Percentiles rank a stretch among this genome's conserved stretches.
phyloP scores from a whole-genome alignment of 2,888 invertebrate genomes.

The Malachius bipustulatus region DNA sequence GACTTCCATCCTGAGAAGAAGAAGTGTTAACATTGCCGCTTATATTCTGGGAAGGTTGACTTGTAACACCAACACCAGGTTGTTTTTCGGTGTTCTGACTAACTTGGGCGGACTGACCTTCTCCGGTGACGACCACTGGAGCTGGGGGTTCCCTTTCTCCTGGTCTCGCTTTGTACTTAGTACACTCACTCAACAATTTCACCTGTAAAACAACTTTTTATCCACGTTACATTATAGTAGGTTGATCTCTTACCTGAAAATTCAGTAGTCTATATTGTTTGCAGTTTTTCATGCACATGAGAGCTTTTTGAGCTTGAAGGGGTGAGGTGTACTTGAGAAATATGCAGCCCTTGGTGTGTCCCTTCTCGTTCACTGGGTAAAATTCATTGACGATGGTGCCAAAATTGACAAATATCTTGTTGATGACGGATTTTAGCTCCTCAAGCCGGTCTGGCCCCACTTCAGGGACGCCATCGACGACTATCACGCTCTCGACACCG shows the following conservation, averaged over 20 bases:
- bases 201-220: too few species aligned
- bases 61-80: conserved; percentile 65
- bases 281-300: conserved; percentile 79
- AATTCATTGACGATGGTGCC: conserved; percentile 79
- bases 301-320: conserved; percentile 76
- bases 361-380: conserved; percentile 74
- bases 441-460: conserved; percentile 86
- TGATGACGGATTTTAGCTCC: conserved; percentile 83
- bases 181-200: conserved; percentile 92
- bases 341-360: conserved; percentile 78
- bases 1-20: too few species aligned
- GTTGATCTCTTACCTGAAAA: conserved; percentile 52
- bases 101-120: conserved; percentile 63
- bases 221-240: too few species aligned
- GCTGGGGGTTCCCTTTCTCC: conserved; percentile 89
- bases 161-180: conserved; percentile 83
- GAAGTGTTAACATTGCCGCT: too few species aligned
- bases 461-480: conserved; percentile 92
- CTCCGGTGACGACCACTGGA: conserved; percentile 79
- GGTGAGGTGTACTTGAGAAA: conserved; percentile 86
- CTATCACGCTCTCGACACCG: conserved; percentile 90
- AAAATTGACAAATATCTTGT: conserved; percentile 81
- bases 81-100: conserved; percentile 87
- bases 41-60: too few species aligned
- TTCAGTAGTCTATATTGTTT: conserved; percentile 94